A percentile compares a stretch with the other conserved stretches of the same genome.
These are phyloP conservation scores for Syndactyla subalaris DNA, from an alignment of 2,797 vertebrate species.

Conservation along the genomic window DNA sequence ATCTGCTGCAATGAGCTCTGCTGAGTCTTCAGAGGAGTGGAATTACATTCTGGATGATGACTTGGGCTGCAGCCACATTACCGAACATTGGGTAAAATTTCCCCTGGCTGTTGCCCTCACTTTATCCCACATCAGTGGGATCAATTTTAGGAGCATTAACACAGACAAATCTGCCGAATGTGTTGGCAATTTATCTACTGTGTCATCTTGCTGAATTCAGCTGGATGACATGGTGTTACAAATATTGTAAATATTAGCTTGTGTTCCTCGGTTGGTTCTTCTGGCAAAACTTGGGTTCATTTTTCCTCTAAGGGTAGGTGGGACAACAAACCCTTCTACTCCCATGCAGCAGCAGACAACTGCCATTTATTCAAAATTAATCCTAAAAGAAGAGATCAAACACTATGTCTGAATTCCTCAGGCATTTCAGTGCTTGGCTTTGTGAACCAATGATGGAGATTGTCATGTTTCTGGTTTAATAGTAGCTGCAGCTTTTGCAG, in stretches of 20 bases:
- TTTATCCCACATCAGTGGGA: neutral
- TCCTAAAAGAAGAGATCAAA: neutral
- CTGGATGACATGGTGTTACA: neutral
- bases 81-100: slow-evolving; percentile 37
- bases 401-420: neutral
- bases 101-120: neutral
- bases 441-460: neutral
- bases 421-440: neutral
- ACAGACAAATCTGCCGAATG: neutral
- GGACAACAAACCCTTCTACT: neutral
- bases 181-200: neutral
- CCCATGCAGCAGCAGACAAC: neutral
- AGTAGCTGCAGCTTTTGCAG: neutral
- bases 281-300: neutral
- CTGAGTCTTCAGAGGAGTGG: slow-evolving; percentile 56
- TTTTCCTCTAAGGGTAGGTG: neutral
- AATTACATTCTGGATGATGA: slow-evolving; percentile 53
- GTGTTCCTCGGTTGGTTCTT: neutral
- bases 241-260: neutral
- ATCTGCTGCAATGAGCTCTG: slow-evolving; percentile 27
- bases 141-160: neutral
- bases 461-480: neutral
- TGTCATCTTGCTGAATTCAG: neutral
- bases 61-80: slow-evolving; percentile 21
- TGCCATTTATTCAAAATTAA: neutral